A percentile compares a stretch with the other conserved stretches of the same genome.
Conservation (phyloP, 1,140 invertebrate species). For the Oryzaephilus surinamensis region DNA sequence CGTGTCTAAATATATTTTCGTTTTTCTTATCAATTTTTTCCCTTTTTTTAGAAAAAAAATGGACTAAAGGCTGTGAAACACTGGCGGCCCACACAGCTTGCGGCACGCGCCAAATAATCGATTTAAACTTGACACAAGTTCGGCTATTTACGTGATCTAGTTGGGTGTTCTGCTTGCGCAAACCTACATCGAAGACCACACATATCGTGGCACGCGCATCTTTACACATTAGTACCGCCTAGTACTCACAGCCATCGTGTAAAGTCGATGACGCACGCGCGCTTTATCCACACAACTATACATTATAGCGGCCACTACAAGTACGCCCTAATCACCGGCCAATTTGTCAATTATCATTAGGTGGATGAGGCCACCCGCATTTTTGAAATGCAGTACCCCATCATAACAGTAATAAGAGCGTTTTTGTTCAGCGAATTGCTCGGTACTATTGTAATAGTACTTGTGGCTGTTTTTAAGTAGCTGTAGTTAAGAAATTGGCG, state of each 20-base stretch:
- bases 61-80: neutral
- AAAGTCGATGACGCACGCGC: constrained; percentile 12
- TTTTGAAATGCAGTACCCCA: too few species aligned
- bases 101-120: constrained; percentile 15
- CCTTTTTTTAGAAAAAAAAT: neutral
- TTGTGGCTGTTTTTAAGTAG: too few species aligned
- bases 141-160: constrained; percentile 8
- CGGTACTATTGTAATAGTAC: too few species aligned
- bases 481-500: too few species aligned
- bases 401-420: too few species aligned
- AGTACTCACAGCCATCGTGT: constrained; percentile 7
- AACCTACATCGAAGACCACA: constrained; percentile 18
- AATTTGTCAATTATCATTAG: constrained; percentile 21
- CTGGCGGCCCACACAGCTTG: constrained; percentile 14
- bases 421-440: too few species aligned
- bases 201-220: constrained; percentile 26
- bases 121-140: constrained; percentile 2
- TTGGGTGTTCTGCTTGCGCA: constrained; percentile 14
- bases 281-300: constrained; percentile 7
- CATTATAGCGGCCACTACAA: too few species aligned
- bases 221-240: constrained; percentile 5
- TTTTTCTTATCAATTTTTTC: neutral
- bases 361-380: constrained; percentile 12
- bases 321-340: constrained; percentile 12
- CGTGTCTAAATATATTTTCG: neutral